Conservation (phyloP, 2,797 vertebrate species). For the Schizothorax lantsangensis region DNA sequence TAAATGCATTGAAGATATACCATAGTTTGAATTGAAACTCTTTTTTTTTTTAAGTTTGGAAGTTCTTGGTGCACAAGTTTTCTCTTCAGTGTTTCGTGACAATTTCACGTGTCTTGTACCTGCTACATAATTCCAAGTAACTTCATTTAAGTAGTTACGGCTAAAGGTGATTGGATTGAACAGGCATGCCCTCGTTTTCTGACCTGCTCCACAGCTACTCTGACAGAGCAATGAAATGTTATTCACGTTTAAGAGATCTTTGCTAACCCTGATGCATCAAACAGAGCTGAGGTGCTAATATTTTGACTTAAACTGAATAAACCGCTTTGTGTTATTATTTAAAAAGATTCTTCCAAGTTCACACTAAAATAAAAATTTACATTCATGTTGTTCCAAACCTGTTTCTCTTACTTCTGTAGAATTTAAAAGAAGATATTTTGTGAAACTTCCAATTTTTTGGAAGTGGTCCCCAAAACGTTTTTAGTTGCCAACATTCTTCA, state of each 20-base stretch:
- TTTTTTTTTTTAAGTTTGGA: neutral
- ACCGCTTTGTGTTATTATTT: neutral
- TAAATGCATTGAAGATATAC: neutral
- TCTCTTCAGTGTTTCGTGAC: slow-evolving; percentile 22
- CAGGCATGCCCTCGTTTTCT: slow-evolving; percentile 10
- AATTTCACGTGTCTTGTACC: slow-evolving; percentile 30
- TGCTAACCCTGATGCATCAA: neutral
- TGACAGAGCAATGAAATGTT: neutral
- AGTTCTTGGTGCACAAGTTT: neutral
- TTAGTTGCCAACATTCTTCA: neutral
- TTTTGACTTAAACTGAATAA: too few relatives aligned
- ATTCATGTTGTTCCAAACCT: neutral
- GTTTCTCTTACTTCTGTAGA: neutral
- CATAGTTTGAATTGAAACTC: fast-evolving
- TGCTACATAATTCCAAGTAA: slow-evolving; percentile 33
- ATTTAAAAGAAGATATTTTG: neutral
- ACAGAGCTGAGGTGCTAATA: neutral
- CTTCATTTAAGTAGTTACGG: neutral
- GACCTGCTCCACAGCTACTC: neutral
- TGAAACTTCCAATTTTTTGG: too few relatives aligned
- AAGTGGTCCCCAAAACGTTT: neutral
- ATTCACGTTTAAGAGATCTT: neutral
- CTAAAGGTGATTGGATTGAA: slow-evolving; percentile 35
- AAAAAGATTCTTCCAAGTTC: neutral
- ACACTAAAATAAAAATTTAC: neutral